Conservation (phyloP, 2,797 vertebrate genomes). For the Alosa sapidissima region DNA sequence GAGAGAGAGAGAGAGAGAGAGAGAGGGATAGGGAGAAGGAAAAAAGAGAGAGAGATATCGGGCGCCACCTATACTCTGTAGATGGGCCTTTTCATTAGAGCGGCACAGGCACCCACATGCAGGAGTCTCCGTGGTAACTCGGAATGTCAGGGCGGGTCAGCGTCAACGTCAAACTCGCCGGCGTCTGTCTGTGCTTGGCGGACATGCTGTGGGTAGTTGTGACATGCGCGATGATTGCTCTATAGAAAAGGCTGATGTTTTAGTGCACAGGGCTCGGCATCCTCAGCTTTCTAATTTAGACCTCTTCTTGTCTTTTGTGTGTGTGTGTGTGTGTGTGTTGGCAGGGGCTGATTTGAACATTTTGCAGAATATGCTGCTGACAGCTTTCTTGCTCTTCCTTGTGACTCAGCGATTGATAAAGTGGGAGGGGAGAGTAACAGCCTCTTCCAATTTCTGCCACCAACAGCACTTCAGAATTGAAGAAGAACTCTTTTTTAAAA, state of each 20-base stretch:
- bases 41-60: no score
- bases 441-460: not conserved
- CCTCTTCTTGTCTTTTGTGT: not conserved
- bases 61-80: not conserved
- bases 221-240: constrained; percentile 6
- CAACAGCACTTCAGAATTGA: not conserved
- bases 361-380: not conserved
- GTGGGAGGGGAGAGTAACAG: not conserved
- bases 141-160: not conserved
- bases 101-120: not conserved
- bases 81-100: constrained; percentile 23
- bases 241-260: not conserved
- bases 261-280: not conserved
- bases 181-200: not conserved
- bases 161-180: not conserved
- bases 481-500: not conserved
- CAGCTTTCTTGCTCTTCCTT: not conserved
- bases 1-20: no score
- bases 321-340: not conserved
- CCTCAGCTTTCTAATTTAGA: constrained; percentile 16
- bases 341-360: not conserved
- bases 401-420: constrained; percentile 11
- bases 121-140: not conserved
- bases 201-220: constrained; percentile 11
- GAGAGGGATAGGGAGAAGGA: no score